Evolutionary conservation across 1,140 invertebrate genomes (phyloP).

Genomic region (Penaeus indicus): DNA sequence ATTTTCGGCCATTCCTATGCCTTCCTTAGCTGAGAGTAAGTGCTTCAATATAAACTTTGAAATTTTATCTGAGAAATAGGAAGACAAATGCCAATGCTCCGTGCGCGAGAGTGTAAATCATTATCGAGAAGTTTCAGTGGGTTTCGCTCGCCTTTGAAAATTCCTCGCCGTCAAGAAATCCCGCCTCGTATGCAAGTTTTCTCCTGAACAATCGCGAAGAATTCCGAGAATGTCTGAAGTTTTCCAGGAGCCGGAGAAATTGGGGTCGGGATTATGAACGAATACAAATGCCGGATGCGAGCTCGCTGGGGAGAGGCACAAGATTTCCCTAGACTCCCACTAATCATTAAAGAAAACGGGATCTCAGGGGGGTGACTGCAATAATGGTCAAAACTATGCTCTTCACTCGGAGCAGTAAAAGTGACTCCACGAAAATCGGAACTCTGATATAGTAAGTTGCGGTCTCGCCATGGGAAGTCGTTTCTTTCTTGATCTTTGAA

Average conservation of each 20-base stretch:
- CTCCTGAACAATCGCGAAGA: no score
- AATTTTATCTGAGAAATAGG: slow-evolving; percentile 62
- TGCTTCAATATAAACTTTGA: slow-evolving; percentile 61
- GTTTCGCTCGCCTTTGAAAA: no score
- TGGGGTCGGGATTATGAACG: slow-evolving; percentile 49
- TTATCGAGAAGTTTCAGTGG: no score
- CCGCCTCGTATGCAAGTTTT: no score
- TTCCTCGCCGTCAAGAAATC: no score
- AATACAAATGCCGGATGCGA: slow-evolving; percentile 57
- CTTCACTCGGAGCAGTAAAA: slow-evolving; percentile 37
- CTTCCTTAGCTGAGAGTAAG: slow-evolving; percentile 54
- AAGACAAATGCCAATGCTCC: slow-evolving; percentile 59
- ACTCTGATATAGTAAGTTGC: slow-evolving; percentile 17
- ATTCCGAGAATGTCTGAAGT: no score
- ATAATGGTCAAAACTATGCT: slow-evolving; percentile 18
- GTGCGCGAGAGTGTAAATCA: not conserved
- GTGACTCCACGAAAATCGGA: slow-evolving; percentile 31
- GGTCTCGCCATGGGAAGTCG: not conserved
- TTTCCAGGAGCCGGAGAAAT: no score
- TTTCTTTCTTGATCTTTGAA: no score
- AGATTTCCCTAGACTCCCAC: slow-evolving; percentile 60
- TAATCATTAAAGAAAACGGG: slow-evolving; percentile 60
- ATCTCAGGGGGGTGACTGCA: slow-evolving; percentile 18
- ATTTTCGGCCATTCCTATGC: slow-evolving; percentile 60
- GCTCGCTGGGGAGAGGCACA: slow-evolving; percentile 36